These are phyloP conservation scores for Caenorhabditis virilis DNA, from an alignment of 2,888 invertebrate species.

Conservation along the genomic window DNA sequence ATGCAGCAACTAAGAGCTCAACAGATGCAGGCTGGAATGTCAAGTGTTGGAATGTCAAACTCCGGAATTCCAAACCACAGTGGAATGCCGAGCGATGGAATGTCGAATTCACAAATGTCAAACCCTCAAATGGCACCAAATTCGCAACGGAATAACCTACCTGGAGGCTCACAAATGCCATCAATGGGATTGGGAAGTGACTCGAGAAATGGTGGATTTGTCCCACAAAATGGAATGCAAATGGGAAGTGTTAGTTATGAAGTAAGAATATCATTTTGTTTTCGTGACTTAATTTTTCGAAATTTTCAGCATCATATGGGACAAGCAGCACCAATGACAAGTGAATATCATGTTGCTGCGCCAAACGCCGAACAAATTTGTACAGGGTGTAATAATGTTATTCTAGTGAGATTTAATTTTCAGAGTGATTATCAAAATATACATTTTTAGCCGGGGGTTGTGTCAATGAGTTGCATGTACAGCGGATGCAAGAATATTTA, in stretches of 20 bases:
- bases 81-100: too few relatives aligned
- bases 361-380: not conserved
- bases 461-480: constrained; percentile 31
- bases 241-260: not conserved
- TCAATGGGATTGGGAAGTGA: too few relatives aligned
- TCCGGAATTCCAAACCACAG: too few relatives aligned
- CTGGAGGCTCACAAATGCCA: too few relatives aligned
- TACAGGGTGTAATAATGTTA: not conserved
- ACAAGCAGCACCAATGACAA: not conserved
- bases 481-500: constrained; percentile 33
- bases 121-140: too few relatives aligned
- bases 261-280: not conserved
- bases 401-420: not conserved
- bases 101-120: too few relatives aligned
- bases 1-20: too few relatives aligned
- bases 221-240: constrained; percentile 1
- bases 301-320: not conserved
- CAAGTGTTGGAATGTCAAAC: too few relatives aligned
- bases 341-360: not conserved
- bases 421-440: not conserved
- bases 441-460: constrained; percentile 25
- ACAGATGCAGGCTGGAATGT: too few relatives aligned
- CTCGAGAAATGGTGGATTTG: too few relatives aligned
- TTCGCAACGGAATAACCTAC: too few relatives aligned
- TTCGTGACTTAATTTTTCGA: not conserved